These are phyloP conservation scores for Athripsodes cinereus DNA, from an alignment of 2,888 invertebrate genomes.

Conservation along the genomic window DNA sequence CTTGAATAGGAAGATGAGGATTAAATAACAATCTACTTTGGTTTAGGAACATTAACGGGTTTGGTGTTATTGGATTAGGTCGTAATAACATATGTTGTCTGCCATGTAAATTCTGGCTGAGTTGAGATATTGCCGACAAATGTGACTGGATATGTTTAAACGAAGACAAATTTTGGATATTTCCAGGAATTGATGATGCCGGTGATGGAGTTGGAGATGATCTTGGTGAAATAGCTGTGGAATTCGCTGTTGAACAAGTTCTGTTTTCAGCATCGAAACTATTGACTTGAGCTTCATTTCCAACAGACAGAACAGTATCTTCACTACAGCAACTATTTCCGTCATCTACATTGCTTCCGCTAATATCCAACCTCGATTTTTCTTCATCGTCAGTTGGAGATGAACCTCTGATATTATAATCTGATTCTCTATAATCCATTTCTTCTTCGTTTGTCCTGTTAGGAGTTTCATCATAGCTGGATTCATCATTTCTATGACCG, in stretches of 20 bases:
- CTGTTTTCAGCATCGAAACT: constrained; percentile 30
- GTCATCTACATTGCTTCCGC: constrained; percentile 40
- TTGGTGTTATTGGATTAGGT: constrained; percentile 48
- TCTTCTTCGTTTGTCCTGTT: constrained; percentile 10
- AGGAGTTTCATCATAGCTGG: constrained; percentile 17
- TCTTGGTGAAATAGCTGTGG: constrained; percentile 28
- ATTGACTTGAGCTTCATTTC: constrained; percentile 63
- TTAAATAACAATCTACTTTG: constrained; percentile 42
- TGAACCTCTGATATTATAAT: constrained; percentile 17
- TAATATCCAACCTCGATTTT: constrained; percentile 25
- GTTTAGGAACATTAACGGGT: constrained; percentile 47
- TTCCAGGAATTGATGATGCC: constrained; percentile 24
- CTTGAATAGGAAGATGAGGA: constrained; percentile 33
- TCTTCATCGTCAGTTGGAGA: constrained; percentile 34
- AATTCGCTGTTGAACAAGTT: constrained; percentile 24
- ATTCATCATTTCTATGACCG: constrained; percentile 11
- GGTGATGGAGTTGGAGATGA: constrained; percentile 31
- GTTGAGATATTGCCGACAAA: constrained; percentile 60
- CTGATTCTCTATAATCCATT: constrained; percentile 17
- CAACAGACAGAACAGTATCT: constrained; percentile 76
- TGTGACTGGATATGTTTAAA: constrained; percentile 65
- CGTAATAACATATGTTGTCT: constrained; percentile 43
- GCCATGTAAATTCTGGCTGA: constrained; percentile 48
- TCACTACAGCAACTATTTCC: constrained; percentile 66
- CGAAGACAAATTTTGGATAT: constrained; percentile 42